Evolutionary conservation across 2,113 vertebrate species (phyloP).

Genomic region (Oncorhynchus mykiss): DNA sequence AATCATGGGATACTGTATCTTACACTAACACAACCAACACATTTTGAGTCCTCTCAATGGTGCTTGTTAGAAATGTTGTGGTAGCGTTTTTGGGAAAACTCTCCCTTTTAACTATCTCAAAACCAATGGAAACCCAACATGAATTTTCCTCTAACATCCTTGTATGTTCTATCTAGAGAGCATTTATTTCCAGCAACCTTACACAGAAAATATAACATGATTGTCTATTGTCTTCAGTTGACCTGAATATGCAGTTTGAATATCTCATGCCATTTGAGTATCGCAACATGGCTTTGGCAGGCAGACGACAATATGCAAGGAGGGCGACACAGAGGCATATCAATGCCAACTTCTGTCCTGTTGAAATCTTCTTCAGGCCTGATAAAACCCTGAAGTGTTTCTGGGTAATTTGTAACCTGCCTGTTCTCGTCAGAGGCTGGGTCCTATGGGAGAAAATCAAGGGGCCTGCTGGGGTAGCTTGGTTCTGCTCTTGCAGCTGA

Average conservation of each 20-base stretch:
- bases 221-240: not conserved
- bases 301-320: slow-evolving; percentile 7
- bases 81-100: too few relatives aligned
- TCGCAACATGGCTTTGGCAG: not conserved
- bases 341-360: slow-evolving; percentile 31
- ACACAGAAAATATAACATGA: not conserved
- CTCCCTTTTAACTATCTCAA: too few relatives aligned
- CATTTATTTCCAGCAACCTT: not conserved
- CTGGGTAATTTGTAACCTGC: slow-evolving; percentile 48
- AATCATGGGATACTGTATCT: slow-evolving; percentile 55
- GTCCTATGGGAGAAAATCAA: not conserved
- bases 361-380: slow-evolving; percentile 50
- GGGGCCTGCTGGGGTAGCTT: slow-evolving; percentile 1
- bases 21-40: slow-evolving; percentile 1
- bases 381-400: slow-evolving; percentile 32
- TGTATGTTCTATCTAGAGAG: too few relatives aligned
- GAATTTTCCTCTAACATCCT: too few relatives aligned
- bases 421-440: slow-evolving; percentile 11
- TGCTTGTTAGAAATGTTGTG: too few relatives aligned
- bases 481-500: slow-evolving; percentile 28
- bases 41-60: too few relatives aligned
- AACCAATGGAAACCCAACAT: too few relatives aligned
- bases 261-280: not conserved
- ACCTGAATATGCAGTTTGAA: not conserved
- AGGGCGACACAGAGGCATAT: slow-evolving; percentile 27